Conservation (phyloP, 2,888 invertebrate genomes). For the Drosophila koepferae region DNA sequence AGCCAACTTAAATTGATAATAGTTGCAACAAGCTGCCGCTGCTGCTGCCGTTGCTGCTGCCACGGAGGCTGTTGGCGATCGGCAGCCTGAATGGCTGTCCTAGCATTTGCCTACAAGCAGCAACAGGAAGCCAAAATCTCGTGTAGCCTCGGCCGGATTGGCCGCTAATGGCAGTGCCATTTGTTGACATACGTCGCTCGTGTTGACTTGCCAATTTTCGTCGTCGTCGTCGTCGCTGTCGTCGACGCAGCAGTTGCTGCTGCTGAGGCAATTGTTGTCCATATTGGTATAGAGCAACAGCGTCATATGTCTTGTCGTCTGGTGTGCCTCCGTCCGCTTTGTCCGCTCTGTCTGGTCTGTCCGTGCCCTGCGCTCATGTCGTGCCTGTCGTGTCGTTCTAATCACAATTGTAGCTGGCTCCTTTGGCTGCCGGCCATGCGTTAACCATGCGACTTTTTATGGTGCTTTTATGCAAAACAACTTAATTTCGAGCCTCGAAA, state of each 20-base stretch:
- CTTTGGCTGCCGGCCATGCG: constrained; percentile 35
- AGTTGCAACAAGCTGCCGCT: constrained; percentile 69
- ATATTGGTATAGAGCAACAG: constrained; percentile 69
- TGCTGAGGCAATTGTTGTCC: constrained; percentile 72
- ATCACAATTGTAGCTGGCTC: constrained; percentile 69
- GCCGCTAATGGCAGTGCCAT: constrained; percentile 77
- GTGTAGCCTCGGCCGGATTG: constrained; percentile 49
- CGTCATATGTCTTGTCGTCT: constrained; percentile 70
- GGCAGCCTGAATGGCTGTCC: constrained; percentile 40
- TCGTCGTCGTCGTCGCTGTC: constrained; percentile 17
- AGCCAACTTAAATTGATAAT: constrained; percentile 84
- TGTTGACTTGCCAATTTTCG: constrained; percentile 78
- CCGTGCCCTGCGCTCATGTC: constrained; percentile 71
- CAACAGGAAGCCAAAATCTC: constrained; percentile 60
- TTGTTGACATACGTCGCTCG: constrained; percentile 82
- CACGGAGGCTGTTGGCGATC: constrained; percentile 38
- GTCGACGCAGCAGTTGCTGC: constrained; percentile 1
- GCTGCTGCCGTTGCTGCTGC: constrained; percentile 21
- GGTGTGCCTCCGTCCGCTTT: background rate
- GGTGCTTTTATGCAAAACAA: constrained; percentile 82
- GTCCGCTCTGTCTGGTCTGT: background rate
- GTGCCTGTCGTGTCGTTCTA: constrained; percentile 81
- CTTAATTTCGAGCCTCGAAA: constrained; percentile 68
- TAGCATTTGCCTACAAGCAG: constrained; percentile 71
- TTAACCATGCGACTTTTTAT: constrained; percentile 77